Conservation (phyloP, 1,140 invertebrate species). For the Drosophila cardini region DNA sequence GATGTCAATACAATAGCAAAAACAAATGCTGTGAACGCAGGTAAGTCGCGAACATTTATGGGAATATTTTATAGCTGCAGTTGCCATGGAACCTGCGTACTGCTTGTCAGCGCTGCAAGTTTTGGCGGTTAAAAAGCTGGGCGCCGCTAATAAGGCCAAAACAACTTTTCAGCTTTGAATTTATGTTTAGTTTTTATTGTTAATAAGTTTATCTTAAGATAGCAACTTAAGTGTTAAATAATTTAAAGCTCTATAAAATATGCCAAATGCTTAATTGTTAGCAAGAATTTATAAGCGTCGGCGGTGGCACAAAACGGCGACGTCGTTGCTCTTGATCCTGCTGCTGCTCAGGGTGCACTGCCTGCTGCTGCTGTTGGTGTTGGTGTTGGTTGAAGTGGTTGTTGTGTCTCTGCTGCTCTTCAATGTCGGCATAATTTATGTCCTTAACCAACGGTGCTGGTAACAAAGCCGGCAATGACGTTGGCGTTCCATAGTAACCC, state of each 20-base stretch:
- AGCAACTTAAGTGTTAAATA: slow-evolving; percentile 38
- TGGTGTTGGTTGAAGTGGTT: slow-evolving; percentile 17
- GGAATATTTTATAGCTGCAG: background rate
- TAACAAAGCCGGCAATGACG: slow-evolving; percentile 28
- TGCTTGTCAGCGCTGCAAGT: background rate
- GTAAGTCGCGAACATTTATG: slow-evolving; percentile 8
- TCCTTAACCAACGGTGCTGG: slow-evolving; percentile 41
- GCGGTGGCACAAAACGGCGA: slow-evolving; percentile 39
- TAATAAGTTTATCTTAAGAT: slow-evolving; percentile 6
- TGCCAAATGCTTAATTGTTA: slow-evolving; percentile 48
- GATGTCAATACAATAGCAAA: background rate
- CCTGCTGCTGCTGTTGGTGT: slow-evolving; percentile 27
- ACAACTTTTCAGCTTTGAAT: background rate
- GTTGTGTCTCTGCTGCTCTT: slow-evolving; percentile 35
- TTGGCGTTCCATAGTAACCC: slow-evolving; percentile 53
- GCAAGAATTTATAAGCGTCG: slow-evolving; percentile 73
- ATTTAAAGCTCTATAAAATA: slow-evolving; percentile 67
- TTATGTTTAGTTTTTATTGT: slow-evolving; percentile 14
- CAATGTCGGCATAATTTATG: slow-evolving; percentile 56
- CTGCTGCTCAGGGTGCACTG: slow-evolving; percentile 24
- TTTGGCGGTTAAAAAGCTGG: slow-evolving; percentile 12
- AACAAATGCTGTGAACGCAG: slow-evolving; percentile 28
- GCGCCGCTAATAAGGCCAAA: slow-evolving; percentile 13
- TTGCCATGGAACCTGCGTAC: background rate
- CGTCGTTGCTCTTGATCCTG: slow-evolving; percentile 36